Base-by-base conservation (phyloP, 2,888 invertebrate genomes). In the Ennomos fuscantarius region DNA sequence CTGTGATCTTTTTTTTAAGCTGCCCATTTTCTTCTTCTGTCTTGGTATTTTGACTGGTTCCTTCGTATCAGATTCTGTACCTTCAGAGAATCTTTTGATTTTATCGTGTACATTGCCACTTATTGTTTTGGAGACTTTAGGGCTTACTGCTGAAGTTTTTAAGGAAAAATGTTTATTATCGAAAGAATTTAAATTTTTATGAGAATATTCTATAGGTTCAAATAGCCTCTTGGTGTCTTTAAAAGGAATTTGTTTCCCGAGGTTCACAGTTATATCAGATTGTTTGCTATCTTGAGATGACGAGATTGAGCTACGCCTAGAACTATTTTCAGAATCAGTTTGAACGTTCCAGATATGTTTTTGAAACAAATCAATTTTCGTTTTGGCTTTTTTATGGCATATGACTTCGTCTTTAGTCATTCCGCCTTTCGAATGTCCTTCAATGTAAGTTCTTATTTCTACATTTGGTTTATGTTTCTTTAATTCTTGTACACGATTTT, bases 291-390 rank as follows among this genome's bases (percentile, higher is more conserved):
- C 82, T 62, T 83, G 79, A 0, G 85, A 82, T 1, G 88, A 89
- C 0, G 84, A 78, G 10, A 87, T 54, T 0, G 92, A 92, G 61
- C 86, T 86, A 42, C 86, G 67, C 55, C 82, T 65, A 12, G 87
- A 87, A 64, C 87, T 89, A 44, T 74, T 78, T 49, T 92, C 88
- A 0, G 89, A 87, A 62, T 90, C 89, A 0, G 89, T 78, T 64
- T 92, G 86, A 1, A 81, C 76, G 67, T 87, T 86, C 57, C 75
- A 78, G 60, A 92, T 89, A 55, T 90, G 87, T 64, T 88, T 91
- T 80, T 93, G 92, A 54, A 93, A 93, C 84, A 92, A 84, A 62
- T 92, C 92, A 6, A 93, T 93, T 69, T 89, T 89, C 0, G 82
- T 79, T 71, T 88, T 92, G 1, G 92, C 92, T 73, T 90, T 90